Evolutionary conservation across 2,888 invertebrate species (phyloP).

Genomic region (Empis stercorea): DNA sequence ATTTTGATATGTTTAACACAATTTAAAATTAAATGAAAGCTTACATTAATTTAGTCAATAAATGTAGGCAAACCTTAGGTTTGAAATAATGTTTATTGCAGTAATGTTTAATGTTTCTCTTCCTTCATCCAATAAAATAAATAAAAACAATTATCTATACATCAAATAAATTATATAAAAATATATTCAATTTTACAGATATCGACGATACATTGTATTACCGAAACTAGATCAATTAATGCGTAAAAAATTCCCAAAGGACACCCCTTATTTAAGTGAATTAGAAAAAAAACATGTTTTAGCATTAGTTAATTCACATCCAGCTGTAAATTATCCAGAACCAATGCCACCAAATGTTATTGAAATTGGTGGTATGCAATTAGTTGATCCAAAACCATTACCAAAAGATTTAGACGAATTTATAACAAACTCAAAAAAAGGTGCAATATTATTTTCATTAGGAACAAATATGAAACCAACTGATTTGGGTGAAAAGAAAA

Average conservation of each 20-base stretch:
- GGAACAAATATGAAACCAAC: constrained; percentile 23
- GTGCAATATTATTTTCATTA: constrained; percentile 27
- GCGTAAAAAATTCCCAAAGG: constrained; percentile 11
- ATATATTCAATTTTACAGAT: constrained; percentile 9
- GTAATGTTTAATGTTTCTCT: too few species aligned
- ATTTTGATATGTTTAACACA: too few species aligned
- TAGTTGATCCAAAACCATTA: constrained; percentile 20
- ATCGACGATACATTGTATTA: constrained; percentile 13
- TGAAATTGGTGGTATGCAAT: constrained; percentile 32
- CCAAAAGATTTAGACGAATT: constrained; percentile 21
- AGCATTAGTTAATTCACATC: constrained; percentile 27
- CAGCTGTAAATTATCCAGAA: constrained; percentile 24
- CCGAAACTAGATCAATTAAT: constrained; percentile 17
- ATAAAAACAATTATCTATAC: too few species aligned
- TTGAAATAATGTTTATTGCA: too few species aligned
- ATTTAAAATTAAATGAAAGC: too few species aligned
- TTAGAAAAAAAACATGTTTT: constrained; percentile 18
- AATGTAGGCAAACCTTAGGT: too few species aligned
- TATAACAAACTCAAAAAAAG: constrained; percentile 22
- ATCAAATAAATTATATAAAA: too few species aligned
- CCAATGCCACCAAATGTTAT: constrained; percentile 30
- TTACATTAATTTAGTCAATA: too few species aligned
- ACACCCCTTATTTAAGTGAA: constrained; percentile 14
- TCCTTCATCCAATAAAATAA: too few species aligned
- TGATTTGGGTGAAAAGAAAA: constrained; percentile 11